Evolutionary conservation across 2,888 invertebrate species (phyloP).

Genomic region (Perithous albicinctus): DNA sequence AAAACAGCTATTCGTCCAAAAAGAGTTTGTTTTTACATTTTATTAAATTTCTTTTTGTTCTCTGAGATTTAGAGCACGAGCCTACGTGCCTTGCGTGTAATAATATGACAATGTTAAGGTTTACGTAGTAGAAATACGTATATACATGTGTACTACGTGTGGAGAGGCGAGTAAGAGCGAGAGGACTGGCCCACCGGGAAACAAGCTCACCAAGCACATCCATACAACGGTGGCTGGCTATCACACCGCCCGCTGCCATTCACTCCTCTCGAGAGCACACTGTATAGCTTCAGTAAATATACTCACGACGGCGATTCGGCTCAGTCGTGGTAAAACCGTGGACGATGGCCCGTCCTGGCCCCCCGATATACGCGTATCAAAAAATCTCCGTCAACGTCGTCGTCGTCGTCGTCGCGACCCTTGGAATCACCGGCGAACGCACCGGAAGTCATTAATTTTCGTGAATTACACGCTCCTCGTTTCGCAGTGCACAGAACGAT

Average conservation of each 20-base stretch:
- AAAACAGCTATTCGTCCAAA: too few species aligned
- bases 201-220: conserved; percentile 18
- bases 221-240: conserved; percentile 51
- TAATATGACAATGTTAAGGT: neutral
- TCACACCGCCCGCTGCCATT: conserved; percentile 60
- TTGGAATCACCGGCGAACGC: neutral
- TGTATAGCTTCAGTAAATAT: conserved; percentile 54
- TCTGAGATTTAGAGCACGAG: neutral
- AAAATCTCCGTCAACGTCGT: conserved; percentile 3
- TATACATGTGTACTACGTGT: neutral
- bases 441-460: conserved; percentile 37
- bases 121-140: neutral
- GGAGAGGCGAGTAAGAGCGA: conserved; percentile 16
- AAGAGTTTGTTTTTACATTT: neutral
- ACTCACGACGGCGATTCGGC: conserved; percentile 71
- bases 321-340: conserved; percentile 76
- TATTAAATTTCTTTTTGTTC: neutral
- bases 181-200: conserved; percentile 36
- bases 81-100: neutral
- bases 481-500: neutral
- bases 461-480: neutral
- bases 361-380: conserved; percentile 34
- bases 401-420: neutral
- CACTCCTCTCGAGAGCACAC: conserved; percentile 56
- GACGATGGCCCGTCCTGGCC: conserved; percentile 71